Evolutionary conservation across 1,140 invertebrate species (phyloP), one percentile per base, ranked within the genome.

Genomic region (Pygmarrhopalites habei): DNA sequence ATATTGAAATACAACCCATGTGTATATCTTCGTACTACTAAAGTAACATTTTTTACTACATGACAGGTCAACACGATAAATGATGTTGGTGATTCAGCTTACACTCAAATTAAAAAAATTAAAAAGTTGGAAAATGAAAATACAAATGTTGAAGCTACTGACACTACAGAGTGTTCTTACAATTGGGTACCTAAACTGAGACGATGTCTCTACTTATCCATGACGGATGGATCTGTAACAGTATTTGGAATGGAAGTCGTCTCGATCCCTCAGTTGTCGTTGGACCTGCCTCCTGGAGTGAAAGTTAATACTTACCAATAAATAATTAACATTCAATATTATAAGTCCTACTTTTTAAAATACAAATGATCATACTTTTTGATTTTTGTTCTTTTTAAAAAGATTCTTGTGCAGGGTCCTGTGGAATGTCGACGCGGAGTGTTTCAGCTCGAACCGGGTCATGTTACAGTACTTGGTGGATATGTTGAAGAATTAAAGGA

Each of bases 211-310:
- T 82, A 86, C 73, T 73, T 91, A 39, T 81, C 79, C 52, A 74
- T 91, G 58, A 90, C 87, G 23, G 89, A 92, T 81, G 89, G 89
- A 15, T 76, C 80, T 1, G 83, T 85, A 72, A 77, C 83, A 67
- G 71, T 91, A 28, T 76, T 77, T 58, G 89, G 81, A 1, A 85
- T 91, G 73, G 89, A 92, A 75, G 85, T 88, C 71, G 81, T 78
- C 68, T 78, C 81, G 0, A 83, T 90, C 68, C 73, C 76, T 53
- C 76, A 78, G 62, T 74, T 90, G 12, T 81, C 79, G 70, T 76
- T 82, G 66, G 79, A 81, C 58, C 75, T 85, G 47, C 75, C 77
- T 39, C 85, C 85, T 41, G 86, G 86, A 12, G 77, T 77, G 30
- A 88, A 89, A 78, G 77, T 86, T 39, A 21, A 28, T 57, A 41